These are phyloP conservation scores for Metacarcinus magister DNA, from an alignment of 2,888 invertebrate species.

Conservation along the genomic window DNA sequence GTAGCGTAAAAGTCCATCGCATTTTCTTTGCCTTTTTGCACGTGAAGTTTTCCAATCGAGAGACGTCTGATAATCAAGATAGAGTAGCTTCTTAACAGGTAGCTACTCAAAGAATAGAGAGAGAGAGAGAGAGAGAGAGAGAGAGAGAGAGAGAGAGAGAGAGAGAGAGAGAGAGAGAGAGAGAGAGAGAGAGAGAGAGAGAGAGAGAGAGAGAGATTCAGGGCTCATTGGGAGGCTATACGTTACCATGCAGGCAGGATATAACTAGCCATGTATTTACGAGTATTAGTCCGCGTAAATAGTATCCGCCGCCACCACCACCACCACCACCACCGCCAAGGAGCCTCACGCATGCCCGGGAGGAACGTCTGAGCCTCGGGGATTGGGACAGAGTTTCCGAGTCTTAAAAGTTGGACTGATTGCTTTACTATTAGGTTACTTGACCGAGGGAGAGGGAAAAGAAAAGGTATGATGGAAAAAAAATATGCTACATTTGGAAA, in stretches of 20 bases:
- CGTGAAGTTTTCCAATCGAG: too few relatives aligned
- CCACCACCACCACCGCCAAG: not conserved
- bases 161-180: slow-evolving; percentile 2
- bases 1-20: too few relatives aligned
- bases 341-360: too few relatives aligned
- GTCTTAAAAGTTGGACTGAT: not conserved
- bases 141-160: slow-evolving; percentile 2
- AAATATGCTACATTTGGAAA: not conserved
- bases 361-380: not conserved
- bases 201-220: not conserved
- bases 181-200: slow-evolving; percentile 4
- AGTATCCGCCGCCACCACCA: too few relatives aligned
- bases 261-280: not conserved
- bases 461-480: not conserved
- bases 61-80: too few relatives aligned
- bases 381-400: not conserved
- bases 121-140: slow-evolving; percentile 2
- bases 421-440: not conserved
- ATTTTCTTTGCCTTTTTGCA: too few relatives aligned
- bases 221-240: not conserved
- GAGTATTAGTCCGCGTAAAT: not conserved
- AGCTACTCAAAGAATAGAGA: too few relatives aligned
- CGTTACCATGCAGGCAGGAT: not conserved
- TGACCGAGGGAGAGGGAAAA: not conserved
- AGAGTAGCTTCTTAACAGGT: too few relatives aligned